Evolutionary conservation across 2,113 vertebrate genomes (phyloP), one percentile per base, ranked within the genome.

Genomic region (Prinia subflava): DNA sequence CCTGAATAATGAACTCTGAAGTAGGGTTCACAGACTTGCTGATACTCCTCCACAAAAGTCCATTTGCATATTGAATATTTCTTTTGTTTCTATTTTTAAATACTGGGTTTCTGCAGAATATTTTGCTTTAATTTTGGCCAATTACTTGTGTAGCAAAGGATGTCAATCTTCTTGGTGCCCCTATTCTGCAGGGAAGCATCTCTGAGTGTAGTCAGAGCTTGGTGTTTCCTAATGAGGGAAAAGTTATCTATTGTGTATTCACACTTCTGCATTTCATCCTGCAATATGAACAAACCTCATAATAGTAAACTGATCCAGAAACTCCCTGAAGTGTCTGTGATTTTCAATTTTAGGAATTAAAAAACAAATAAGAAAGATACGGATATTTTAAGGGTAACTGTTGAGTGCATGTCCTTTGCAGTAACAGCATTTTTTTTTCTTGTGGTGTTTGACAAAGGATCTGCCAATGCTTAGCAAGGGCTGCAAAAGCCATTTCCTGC

Each of bases 401-500:
- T 87, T 35, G 4, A 52, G 19, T 41, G 24, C 1, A 21, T 31
- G 56, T 89, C 93, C 76, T 92, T 95, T 91, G 82, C 62, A 93
- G 80, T 70, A 59, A 88, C 7, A n/a, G 22, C 46, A 67, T 30
- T 94, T 89, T 95, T n/a, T 96, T 93, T 69, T 69, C 90, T 94
- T 83, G 46, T 81, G 84, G 88, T 91, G 33, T 81, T 97, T 96
- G 80, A 96, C 83, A 95, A 89, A 92, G 70, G 42, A 92, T 87
- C 73, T 94, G 80, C 80, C 91, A 92, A 28, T 41, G 77, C 77
- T 94, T 94, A 91, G 79, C 2, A 6, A 92, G 74, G 83, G 69
- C 57, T 92, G 83, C 60, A 96, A 84, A 95, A 95, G 91, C 84
- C 10, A 93, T 94, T 87, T 77, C 69, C 91, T 95, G 82, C 84